Evolutionary conservation across 2,888 invertebrate species (phyloP).

Genomic region (Synergus itoensis): DNA sequence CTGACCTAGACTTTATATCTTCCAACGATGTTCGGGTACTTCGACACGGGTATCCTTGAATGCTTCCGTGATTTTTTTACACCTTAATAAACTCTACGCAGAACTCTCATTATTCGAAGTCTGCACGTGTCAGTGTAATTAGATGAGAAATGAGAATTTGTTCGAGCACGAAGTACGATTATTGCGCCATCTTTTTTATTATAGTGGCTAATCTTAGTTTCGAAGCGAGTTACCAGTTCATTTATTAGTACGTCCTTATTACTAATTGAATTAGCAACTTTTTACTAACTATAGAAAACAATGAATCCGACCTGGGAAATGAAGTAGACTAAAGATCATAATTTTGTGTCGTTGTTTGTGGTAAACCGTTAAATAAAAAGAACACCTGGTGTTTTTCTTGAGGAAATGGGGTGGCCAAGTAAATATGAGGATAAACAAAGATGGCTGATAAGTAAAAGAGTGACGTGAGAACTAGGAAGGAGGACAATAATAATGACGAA

Average conservation of each 20-base stretch:
- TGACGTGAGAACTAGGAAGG: constrained; percentile 38
- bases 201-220: background rate
- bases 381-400: constrained; percentile 30
- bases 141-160: background rate
- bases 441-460: constrained; percentile 26
- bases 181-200: background rate
- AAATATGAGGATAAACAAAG: constrained; percentile 18
- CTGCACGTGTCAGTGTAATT: background rate
- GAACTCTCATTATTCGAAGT: background rate
- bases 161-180: background rate
- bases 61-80: background rate
- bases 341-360: background rate
- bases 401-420: constrained; percentile 19
- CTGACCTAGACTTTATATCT: background rate
- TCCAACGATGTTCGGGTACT: background rate
- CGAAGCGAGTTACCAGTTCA: background rate
- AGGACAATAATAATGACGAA: constrained; percentile 32
- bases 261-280: too few species aligned
- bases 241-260: too few species aligned
- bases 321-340: background rate
- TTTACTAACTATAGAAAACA: too few species aligned
- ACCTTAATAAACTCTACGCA: background rate
- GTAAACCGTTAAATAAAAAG: constrained; percentile 16
- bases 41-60: constrained; percentile 4
- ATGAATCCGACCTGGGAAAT: background rate